phyloP scores from a whole-genome alignment of 1,140 invertebrate genomes.

The Zophobas morio region DNA sequence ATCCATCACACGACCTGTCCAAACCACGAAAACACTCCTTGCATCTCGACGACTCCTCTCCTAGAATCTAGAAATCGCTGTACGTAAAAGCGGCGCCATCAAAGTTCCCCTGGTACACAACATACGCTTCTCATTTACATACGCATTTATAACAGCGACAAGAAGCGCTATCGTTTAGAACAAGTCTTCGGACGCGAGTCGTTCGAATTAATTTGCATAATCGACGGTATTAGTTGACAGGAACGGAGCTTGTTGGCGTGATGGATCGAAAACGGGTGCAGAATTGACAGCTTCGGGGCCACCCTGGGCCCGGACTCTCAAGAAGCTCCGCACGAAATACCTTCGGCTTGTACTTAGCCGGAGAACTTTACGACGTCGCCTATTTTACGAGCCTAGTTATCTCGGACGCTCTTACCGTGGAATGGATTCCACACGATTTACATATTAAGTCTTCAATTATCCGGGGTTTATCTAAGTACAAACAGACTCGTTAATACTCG shows the following conservation, averaged over 20 bases:
- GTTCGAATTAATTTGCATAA: conserved; percentile 41
- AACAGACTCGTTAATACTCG: no score
- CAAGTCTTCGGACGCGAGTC: conserved; percentile 35
- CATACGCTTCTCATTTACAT: conserved; percentile 18
- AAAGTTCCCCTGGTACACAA: background rate
- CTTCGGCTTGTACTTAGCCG: no score
- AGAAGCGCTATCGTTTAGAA: conserved; percentile 33
- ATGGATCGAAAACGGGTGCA: background rate
- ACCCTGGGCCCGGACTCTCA: background rate
- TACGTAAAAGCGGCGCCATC: background rate
- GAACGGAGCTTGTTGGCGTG: conserved; percentile 23
- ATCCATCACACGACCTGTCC: no score
- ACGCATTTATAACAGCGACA: conserved; percentile 26
- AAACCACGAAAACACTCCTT: no score
- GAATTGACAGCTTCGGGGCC: background rate
- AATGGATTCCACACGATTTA: no score
- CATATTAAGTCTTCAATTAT: no score
- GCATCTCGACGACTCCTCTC: no score
- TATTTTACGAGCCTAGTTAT: no score
- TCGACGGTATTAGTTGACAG: conserved; percentile 26
- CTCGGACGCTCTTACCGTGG: no score
- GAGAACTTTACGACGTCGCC: no score
- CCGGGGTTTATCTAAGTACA: no score
- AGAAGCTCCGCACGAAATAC: no score
- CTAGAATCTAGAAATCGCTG: background rate